These are phyloP conservation scores for Lacanobia oleracea DNA, from an alignment of 2,888 invertebrate genomes.

Conservation along the genomic window DNA sequence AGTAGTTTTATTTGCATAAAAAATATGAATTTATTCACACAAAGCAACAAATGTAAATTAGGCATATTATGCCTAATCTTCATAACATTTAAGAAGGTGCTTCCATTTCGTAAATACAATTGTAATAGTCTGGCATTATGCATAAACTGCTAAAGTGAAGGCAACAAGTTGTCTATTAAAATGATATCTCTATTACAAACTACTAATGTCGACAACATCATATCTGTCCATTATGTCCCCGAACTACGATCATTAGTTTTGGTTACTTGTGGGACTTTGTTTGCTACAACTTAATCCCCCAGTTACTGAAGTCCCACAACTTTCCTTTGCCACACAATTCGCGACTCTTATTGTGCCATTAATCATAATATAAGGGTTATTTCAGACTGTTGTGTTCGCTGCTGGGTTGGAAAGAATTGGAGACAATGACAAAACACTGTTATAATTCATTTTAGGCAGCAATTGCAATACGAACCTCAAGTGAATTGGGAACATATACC, in stretches of 20 bases:
- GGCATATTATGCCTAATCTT: not conserved
- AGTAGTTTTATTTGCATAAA: too few relatives aligned
- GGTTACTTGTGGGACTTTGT: conserved; percentile 47
- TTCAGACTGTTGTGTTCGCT: not conserved
- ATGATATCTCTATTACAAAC: conserved; percentile 29
- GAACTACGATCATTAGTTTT: conserved; percentile 47
- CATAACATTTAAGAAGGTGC: not conserved
- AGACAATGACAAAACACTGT: not conserved
- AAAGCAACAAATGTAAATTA: too few relatives aligned
- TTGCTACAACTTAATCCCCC: conserved; percentile 28
- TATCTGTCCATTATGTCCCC: conserved; percentile 19
- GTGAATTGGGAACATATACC: not conserved
- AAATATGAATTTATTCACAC: not conserved
- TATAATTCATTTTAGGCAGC: not conserved
- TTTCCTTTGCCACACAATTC: conserved; percentile 25
- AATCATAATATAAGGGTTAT: conserved; percentile 15
- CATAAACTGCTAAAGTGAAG: conserved; percentile 5
- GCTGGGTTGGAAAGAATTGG: not conserved
- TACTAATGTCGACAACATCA: conserved; percentile 38
- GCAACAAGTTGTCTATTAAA: conserved; percentile 44
- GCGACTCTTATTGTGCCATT: conserved; percentile 18
- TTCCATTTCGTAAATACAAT: conserved; percentile 14
- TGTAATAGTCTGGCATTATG: conserved; percentile 11
- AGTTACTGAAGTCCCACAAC: conserved; percentile 24
- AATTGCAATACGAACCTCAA: not conserved